phyloP scores from a whole-genome alignment of 1,140 invertebrate species.

The Drosophila ficusphila region DNA sequence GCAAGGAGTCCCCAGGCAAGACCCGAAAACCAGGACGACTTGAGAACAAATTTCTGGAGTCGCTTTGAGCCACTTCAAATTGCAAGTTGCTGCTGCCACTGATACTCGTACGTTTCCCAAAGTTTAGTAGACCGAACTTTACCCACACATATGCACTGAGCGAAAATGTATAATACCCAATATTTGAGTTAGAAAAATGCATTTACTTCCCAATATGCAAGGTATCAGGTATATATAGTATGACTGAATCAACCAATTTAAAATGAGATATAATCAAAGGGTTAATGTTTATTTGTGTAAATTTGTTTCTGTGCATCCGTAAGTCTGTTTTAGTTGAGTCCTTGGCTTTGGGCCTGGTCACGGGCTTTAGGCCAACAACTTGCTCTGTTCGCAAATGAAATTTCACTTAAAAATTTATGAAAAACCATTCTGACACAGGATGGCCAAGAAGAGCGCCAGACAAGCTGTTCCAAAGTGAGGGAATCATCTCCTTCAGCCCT shows the following conservation, averaged over 20 bases:
- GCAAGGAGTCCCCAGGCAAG: constrained; percentile 47
- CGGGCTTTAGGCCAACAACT: constrained; percentile 35
- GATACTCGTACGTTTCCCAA: constrained; percentile 60
- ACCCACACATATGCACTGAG: constrained; percentile 24
- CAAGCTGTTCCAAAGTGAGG: constrained; percentile 44
- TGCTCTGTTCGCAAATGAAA: constrained; percentile 61
- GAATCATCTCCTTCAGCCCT: constrained; percentile 25
- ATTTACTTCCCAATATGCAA: too few species aligned
- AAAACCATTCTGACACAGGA: constrained; percentile 57
- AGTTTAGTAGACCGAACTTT: constrained; percentile 66
- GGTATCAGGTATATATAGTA: too few species aligned
- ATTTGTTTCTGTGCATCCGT: neutral
- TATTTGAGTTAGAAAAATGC: too few species aligned
- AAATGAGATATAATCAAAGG: too few species aligned
- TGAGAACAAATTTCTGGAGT: constrained; percentile 69
- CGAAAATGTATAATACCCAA: too few species aligned
- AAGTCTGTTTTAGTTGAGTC: constrained; percentile 37
- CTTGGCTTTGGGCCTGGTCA: constrained; percentile 47
- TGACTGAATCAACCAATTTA: too few species aligned
- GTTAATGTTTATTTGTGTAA: too few species aligned
- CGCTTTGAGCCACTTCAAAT: constrained; percentile 70
- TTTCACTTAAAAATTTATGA: constrained; percentile 72
- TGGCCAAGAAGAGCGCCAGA: constrained; percentile 35
- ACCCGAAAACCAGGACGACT: constrained; percentile 45
- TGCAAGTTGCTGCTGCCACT: constrained; percentile 70